A percentile compares a stretch with the other conserved stretches of the same genome.
Evolutionary conservation across 2,113 vertebrate species (phyloP).

Genomic region (Oenanthe melanoleuca): DNA sequence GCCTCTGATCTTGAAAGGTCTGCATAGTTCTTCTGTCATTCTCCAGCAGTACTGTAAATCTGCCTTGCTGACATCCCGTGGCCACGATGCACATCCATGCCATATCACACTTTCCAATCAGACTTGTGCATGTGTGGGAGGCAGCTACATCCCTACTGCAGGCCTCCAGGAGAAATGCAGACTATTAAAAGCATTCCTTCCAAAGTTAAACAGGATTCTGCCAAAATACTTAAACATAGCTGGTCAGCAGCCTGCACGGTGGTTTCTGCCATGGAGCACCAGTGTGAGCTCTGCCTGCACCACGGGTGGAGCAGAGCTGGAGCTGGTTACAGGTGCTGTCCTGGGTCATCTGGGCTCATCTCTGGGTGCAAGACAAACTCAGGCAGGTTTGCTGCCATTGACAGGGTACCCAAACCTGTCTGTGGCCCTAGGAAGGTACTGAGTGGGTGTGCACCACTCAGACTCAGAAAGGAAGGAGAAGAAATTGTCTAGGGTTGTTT

Average conservation of each 20-base stretch:
- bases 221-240: slow-evolving; percentile 3
- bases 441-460: background rate
- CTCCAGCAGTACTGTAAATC: background rate
- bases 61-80: background rate
- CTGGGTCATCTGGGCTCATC: background rate
- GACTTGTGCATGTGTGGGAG: background rate
- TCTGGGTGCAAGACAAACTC: background rate
- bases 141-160: background rate
- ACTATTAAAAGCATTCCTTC: slow-evolving; percentile 41
- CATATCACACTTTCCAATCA: background rate
- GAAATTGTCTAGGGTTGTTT: background rate
- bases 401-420: fast-evolving
- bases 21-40: background rate
- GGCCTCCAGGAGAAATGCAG: slow-evolving; percentile 12
- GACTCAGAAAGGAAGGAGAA: background rate
- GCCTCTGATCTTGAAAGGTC: background rate
- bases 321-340: background rate
- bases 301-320: background rate
- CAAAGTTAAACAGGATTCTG: slow-evolving; percentile 7
- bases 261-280: background rate
- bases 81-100: background rate
- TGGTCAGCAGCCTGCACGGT: slow-evolving; percentile 15
- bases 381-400: background rate
- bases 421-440: background rate
- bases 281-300: background rate